Conservation (phyloP, 2,113 vertebrate species). For the Varanus salvator region DNA sequence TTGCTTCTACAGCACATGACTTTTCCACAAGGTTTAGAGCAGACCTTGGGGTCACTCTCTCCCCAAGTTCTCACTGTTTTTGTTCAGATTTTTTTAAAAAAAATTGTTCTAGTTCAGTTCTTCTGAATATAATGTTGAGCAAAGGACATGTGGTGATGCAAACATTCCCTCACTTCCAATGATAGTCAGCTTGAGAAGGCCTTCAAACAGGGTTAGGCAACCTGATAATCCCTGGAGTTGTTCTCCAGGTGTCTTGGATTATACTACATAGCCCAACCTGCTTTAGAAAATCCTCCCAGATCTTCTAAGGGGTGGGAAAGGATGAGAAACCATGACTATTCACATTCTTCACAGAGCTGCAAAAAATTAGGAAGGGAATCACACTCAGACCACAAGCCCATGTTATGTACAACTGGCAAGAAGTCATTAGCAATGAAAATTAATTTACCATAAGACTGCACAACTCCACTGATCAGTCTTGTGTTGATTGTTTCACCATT, state of each 20-base stretch:
- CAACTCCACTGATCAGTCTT: slow-evolving; percentile 96
- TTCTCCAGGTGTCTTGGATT: too few species aligned
- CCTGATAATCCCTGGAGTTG: too few species aligned
- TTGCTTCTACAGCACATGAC: not conserved
- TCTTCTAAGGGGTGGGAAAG: not conserved
- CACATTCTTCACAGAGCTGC: not conserved
- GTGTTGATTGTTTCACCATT: slow-evolving; percentile 99
- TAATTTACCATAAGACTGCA: slow-evolving; percentile 93
- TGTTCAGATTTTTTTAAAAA: not conserved
- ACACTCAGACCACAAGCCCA: not conserved
- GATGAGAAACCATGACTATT: not conserved
- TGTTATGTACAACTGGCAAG: not conserved
- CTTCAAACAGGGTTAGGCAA: not conserved
- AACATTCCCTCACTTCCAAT: not conserved
- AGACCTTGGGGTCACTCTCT: not conserved
- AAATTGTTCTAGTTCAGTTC: not conserved
- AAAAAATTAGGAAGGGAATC: not conserved
- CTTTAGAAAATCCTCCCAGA: not conserved
- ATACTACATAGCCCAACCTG: too few species aligned
- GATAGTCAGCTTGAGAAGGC: not conserved
- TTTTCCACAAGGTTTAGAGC: not conserved
- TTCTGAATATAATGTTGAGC: not conserved
- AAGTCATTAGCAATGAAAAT: slow-evolving; percentile 22
- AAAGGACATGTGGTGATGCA: not conserved
- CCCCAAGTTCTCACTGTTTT: not conserved